Conservation (phyloP, 2,888 invertebrate genomes). For the Gibbula magus region DNA sequence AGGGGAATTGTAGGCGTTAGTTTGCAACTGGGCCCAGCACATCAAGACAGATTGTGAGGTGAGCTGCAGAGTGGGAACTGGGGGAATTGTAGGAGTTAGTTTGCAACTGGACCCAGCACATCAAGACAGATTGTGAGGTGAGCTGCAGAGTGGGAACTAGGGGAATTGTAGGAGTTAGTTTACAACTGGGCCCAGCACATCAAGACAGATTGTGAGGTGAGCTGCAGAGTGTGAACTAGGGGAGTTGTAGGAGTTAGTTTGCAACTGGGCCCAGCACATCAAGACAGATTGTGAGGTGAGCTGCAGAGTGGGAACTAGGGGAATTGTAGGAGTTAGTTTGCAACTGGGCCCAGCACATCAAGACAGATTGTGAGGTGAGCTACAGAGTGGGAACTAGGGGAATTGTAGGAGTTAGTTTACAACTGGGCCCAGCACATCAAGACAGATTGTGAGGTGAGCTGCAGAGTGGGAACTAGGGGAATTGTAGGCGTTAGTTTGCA, state of each 20-base stretch:
- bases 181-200: constrained; percentile 85
- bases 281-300: constrained; percentile 82
- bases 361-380: constrained; percentile 81
- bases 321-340: not conserved
- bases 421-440: constrained; percentile 87
- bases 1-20: not conserved
- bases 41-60: constrained; percentile 85
- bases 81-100: not conserved
- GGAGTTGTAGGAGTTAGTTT: not conserved
- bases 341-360: constrained; percentile 86
- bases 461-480: not conserved
- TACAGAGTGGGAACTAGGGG: not conserved
- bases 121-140: constrained; percentile 83
- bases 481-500: constrained; percentile 25
- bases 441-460: constrained; percentile 80
- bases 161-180: not conserved
- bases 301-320: not conserved
- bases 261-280: constrained; percentile 85
- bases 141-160: constrained; percentile 22
- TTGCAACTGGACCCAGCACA: constrained; percentile 84
- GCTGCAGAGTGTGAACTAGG: not conserved
- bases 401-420: not conserved
- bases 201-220: constrained; percentile 82
- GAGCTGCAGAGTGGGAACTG: constrained; percentile 30
- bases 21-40: constrained; percentile 82